Conservation (phyloP, 2,888 invertebrate genomes). For the Nomada hirtipes region DNA sequence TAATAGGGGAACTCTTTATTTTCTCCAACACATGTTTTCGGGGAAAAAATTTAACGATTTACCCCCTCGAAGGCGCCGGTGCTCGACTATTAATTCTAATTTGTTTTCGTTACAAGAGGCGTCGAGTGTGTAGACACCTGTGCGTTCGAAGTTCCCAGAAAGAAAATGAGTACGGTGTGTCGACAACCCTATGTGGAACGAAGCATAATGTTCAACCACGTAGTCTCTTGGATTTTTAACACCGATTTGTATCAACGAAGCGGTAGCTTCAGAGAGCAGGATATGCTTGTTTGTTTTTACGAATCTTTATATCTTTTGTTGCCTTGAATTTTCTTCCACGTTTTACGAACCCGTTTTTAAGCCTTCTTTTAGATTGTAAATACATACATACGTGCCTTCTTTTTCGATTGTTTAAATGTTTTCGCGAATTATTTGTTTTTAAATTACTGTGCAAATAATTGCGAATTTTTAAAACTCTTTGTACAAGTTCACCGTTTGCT, state of each 20-base stretch:
- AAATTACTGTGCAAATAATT: not conserved
- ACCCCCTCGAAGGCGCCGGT: not conserved
- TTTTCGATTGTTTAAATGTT: not conserved
- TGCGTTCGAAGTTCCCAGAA: slow-evolving; percentile 58
- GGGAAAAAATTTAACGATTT: not conserved
- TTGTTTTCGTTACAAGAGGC: slow-evolving; percentile 64
- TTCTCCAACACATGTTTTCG: not conserved
- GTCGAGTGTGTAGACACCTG: slow-evolving; percentile 68
- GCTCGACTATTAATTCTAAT: slow-evolving; percentile 66
- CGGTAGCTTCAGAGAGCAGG: slow-evolving; percentile 45
- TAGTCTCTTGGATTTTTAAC: slow-evolving; percentile 32
- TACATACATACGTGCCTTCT: not conserved
- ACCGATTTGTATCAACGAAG: slow-evolving; percentile 41
- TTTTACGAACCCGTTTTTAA: slow-evolving; percentile 20
- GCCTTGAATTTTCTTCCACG: not conserved
- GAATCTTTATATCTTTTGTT: slow-evolving; percentile 28
- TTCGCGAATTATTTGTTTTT: not conserved
- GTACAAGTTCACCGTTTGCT: too few relatives aligned
- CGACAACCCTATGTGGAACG: slow-evolving; percentile 42
- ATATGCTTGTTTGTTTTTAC: slow-evolving; percentile 49
- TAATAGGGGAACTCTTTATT: not conserved
- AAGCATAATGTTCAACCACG: slow-evolving; percentile 44
- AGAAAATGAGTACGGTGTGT: slow-evolving; percentile 42
- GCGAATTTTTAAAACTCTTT: not conserved
- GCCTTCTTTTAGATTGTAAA: not conserved